Percentiles rank a stretch among this genome's conserved stretches.
phyloP scores from a whole-genome alignment of 2,113 vertebrate species.

The Centropus unirufus region DNA sequence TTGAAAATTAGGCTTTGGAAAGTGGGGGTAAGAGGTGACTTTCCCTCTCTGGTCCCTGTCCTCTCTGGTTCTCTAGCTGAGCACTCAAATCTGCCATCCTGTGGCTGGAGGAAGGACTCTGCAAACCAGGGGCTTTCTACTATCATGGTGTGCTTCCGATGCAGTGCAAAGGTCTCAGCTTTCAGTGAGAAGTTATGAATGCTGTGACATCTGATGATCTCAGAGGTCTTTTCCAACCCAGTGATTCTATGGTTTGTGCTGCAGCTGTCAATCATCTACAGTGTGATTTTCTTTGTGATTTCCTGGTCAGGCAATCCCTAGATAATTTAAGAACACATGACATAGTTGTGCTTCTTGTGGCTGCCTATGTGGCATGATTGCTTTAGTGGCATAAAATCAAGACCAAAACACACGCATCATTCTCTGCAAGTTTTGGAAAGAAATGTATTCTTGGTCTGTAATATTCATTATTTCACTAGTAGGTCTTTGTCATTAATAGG shows the following conservation, averaged over 20 bases:
- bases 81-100: background rate
- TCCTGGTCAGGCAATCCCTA: background rate
- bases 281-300: conserved; percentile 3
- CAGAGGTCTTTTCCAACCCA: no score
- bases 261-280: background rate
- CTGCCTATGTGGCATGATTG: background rate
- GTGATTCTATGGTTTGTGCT: background rate
- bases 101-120: background rate
- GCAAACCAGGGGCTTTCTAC: background rate
- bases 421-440: background rate
- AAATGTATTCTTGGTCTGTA: background rate
- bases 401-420: background rate
- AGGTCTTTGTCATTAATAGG: background rate
- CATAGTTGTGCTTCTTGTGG: background rate
- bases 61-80: background rate
- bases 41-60: background rate
- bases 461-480: background rate
- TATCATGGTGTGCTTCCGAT: fast-evolving
- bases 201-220: background rate
- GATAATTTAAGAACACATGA: conserved; percentile 11
- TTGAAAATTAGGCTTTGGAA: background rate
- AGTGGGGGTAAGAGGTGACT: background rate
- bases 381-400: background rate
- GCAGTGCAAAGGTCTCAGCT: background rate
- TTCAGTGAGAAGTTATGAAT: background rate